These are phyloP conservation scores for Cephus runcator DNA, from an alignment of 2,888 invertebrate species.

Conservation along the genomic window DNA sequence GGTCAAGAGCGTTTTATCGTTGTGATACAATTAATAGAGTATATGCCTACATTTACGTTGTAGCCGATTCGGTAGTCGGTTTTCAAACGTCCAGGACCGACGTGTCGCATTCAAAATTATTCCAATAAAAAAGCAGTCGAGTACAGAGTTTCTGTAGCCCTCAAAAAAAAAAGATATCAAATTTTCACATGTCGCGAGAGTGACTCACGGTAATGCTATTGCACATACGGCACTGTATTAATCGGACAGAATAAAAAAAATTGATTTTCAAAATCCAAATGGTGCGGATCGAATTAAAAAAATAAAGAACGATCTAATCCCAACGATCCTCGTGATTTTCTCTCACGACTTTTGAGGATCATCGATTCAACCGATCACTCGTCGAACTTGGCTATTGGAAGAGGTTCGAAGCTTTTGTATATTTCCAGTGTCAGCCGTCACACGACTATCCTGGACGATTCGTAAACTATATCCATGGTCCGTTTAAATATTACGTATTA, in stretches of 20 bases:
- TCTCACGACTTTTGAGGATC: no score
- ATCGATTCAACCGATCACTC: no score
- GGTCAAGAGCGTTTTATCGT: slow-evolving; percentile 45
- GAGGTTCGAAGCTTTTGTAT: neutral
- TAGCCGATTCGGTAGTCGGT: neutral
- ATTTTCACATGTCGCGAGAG: neutral
- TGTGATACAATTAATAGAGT: slow-evolving; percentile 33
- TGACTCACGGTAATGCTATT: neutral
- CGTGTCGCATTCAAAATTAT: neutral
- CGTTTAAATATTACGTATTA: neutral
- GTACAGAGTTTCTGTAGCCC: no score
- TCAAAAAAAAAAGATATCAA: neutral
- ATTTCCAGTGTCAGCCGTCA: neutral
- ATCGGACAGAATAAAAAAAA: neutral
- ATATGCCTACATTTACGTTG: slow-evolving; percentile 4
- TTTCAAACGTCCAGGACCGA: neutral
- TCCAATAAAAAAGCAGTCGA: neutral
- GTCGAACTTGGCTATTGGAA: neutral
- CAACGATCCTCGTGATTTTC: no score
- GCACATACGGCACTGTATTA: neutral
- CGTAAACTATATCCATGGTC: neutral
- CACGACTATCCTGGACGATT: neutral
- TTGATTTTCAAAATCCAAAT: neutral
- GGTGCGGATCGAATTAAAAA: no score
- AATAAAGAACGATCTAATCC: no score